Evolutionary conservation across 2,888 invertebrate species (phyloP), one percentile per base, ranked within the genome.

Genomic region (Drosophila lacicola): DNA sequence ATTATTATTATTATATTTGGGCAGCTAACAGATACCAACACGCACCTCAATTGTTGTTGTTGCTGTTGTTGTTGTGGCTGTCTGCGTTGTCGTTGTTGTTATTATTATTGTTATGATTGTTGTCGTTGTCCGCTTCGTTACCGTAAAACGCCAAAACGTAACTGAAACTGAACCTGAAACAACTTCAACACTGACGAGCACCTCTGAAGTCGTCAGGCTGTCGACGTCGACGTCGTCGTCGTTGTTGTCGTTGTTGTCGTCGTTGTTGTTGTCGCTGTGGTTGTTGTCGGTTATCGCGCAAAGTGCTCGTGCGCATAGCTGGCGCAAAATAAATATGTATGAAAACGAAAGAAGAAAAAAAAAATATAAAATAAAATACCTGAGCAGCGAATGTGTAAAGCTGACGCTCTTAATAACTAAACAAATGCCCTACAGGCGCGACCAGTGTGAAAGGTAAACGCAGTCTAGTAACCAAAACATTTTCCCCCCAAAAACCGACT

Each of bases 71-170:
- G 36, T 34, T 56, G 41, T 44, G 34, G 45, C n/a, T 25, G 33
- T 41, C 10, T 25, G 25, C 25, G 25, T 8, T 39, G 39, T 37
- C n/a, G 29, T 50, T 34, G 17, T 46, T 44, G 46, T 41, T 47
- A 6, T 54, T 58, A 3, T n/a, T 4, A 41, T 56, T 44, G 8
- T 53, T 41, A 10, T 69, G 55, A 5, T 45, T 17, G 65, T 63
- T 55, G 54, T 57, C 56, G 70, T 62, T 57, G 74, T 80, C 65
- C 82, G 85, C 81, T 77, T 85, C 86, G 88, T 88, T 88, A 85
- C 85, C 88, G 85, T 85, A 85, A 85, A 85, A 80, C 88, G 85
- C 83, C 82, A 81, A 85, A 85, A 88, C 88, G 85, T 85, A 88
- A 88, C 86, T 85, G 73, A 87, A 81, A 88, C 81, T 82, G 80